Evolutionary conservation across 2,797 vertebrate genomes (phyloP).

Genomic region (Arrhamphus sclerolepis): DNA sequence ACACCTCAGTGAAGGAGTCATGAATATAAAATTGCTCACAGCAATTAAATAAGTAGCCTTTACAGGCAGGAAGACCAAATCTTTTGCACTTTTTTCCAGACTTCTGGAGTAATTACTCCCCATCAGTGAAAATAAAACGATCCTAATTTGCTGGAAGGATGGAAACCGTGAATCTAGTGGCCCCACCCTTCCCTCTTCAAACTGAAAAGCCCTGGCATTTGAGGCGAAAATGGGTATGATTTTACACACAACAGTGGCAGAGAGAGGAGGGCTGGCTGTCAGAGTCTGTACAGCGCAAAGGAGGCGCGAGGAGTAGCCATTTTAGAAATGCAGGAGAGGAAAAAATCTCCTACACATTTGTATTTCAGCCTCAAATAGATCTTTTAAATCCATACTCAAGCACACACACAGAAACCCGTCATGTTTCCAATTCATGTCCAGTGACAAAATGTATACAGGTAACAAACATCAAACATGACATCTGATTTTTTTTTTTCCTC

Average conservation of each 20-base stretch:
- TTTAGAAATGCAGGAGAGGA: slow-evolving; percentile 6
- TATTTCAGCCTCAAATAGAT: background rate
- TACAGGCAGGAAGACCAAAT: slow-evolving; percentile 42
- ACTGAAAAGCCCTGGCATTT: slow-evolving; percentile 59
- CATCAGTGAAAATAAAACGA: slow-evolving; percentile 61
- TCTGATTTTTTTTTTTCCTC: slow-evolving; percentile 23
- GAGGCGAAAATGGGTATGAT: slow-evolving; percentile 68
- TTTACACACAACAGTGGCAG: slow-evolving; percentile 57
- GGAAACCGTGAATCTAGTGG: slow-evolving; percentile 48
- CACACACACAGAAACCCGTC: background rate
- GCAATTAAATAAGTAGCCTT: slow-evolving; percentile 51
- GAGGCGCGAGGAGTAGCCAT: slow-evolving; percentile 26
- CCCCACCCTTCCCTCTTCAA: slow-evolving; percentile 65
- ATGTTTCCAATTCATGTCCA: slow-evolving; percentile 8
- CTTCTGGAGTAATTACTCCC: slow-evolving; percentile 62
- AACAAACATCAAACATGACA: slow-evolving; percentile 27
- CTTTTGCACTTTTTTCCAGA: slow-evolving; percentile 9
- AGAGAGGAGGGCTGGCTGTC: slow-evolving; percentile 43
- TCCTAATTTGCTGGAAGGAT: slow-evolving; percentile 58
- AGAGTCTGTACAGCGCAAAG: slow-evolving; percentile 27
- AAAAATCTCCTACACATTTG: slow-evolving; percentile 4
- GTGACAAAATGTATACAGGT: slow-evolving; percentile 25
- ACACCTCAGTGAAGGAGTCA: slow-evolving; percentile 42
- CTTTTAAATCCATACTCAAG: slow-evolving; percentile 1
- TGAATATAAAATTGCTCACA: slow-evolving; percentile 66